These are phyloP conservation scores for Caprella mutica DNA, from an alignment of 2,888 invertebrate species.

Conservation along the genomic window DNA sequence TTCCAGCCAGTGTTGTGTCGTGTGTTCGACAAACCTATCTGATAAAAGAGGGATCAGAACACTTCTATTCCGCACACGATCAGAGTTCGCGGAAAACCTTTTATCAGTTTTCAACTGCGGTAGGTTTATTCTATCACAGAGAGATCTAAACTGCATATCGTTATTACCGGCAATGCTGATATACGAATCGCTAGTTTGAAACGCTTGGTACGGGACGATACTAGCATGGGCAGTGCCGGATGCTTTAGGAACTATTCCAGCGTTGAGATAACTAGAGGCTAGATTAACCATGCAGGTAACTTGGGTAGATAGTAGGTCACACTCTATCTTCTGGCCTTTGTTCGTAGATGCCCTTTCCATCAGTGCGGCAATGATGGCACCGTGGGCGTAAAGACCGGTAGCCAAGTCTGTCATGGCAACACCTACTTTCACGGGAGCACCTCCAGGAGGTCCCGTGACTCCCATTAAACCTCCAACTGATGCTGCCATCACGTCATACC, in stretches of 20 bases:
- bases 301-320: constrained; percentile 85
- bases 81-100: constrained; percentile 58
- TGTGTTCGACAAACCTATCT: constrained; percentile 51
- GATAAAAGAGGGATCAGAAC: constrained; percentile 54
- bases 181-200: constrained; percentile 41
- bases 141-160: constrained; percentile 55
- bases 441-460: constrained; percentile 72
- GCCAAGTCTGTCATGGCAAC: constrained; percentile 86
- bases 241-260: constrained; percentile 59
- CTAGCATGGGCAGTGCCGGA: constrained; percentile 92
- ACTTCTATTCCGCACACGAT: constrained; percentile 63
- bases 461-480: constrained; percentile 81
- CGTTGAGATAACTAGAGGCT: constrained; percentile 79
- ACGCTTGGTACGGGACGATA: constrained; percentile 78
- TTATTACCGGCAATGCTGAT: constrained; percentile 70
- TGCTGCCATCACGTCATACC: constrained; percentile 91
- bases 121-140: constrained; percentile 55
- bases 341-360: constrained; percentile 64
- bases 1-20: constrained; percentile 60
- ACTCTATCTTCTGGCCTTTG: constrained; percentile 81
- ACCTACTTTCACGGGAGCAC: constrained; percentile 80
- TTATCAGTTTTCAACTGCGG: constrained; percentile 51
- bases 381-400: constrained; percentile 87
- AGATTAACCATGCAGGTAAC: constrained; percentile 58
- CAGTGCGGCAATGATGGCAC: constrained; percentile 84